Conservation (phyloP, 2,113 vertebrate species). For the Engraulis encrasicolus region DNA sequence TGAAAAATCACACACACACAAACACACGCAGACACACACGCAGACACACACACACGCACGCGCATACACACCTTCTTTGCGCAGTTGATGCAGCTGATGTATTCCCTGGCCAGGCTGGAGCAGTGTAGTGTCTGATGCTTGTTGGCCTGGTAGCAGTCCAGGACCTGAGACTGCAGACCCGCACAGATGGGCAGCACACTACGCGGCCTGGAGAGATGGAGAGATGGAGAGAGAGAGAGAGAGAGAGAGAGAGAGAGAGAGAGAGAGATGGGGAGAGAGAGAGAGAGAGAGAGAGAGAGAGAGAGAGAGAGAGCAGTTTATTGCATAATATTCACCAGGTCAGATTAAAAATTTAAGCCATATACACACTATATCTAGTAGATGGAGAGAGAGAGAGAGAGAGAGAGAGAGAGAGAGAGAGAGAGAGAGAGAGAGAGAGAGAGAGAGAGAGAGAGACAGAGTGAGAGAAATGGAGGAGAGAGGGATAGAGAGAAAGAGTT, state of each 20-base stretch:
- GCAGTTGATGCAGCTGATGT: constrained; percentile 85
- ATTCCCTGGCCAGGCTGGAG: constrained; percentile 87
- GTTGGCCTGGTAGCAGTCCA: constrained; percentile 87
- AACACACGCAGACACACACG: no score
- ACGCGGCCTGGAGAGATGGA: constrained; percentile 66
- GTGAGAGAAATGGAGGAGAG: constrained; percentile 17
- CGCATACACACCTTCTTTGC: constrained; percentile 81
- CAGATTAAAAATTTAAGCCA: no score
- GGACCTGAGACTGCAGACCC: constrained; percentile 84
- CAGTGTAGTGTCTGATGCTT: constrained; percentile 85
- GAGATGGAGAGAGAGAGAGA: neutral
- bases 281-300: neutral
- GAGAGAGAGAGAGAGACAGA: constrained; percentile 1
- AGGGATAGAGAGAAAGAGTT: neutral
- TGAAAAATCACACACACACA: no score
- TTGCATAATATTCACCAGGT: no score
- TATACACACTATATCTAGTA: no score
- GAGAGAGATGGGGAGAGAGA: constrained; percentile 45
- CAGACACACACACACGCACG: constrained; percentile 17
- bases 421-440: no score
- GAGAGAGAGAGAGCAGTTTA: neutral
- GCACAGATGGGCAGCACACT: constrained; percentile 79
- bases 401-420: no score
- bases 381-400: no score
- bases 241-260: neutral